Evolutionary conservation across 2,888 invertebrate species (phyloP).

Genomic region (Tanytarsus gracilentus): DNA sequence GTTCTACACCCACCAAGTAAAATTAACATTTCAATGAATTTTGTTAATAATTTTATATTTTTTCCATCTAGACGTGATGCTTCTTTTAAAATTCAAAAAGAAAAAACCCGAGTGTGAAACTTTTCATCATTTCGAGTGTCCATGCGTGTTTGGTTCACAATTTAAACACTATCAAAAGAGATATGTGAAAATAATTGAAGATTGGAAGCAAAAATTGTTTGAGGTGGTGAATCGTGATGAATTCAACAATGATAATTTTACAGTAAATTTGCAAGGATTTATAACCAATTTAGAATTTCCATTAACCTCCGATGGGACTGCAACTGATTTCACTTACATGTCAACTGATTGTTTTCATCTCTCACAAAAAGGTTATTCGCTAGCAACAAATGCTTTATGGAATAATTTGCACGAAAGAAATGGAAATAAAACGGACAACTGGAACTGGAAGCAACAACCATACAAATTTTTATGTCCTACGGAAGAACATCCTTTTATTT

Average conservation of each 20-base stretch:
- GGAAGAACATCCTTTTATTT: conserved; percentile 36
- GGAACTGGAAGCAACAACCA: conserved; percentile 38
- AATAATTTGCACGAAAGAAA: conserved; percentile 52
- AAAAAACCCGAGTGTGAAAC: conserved; percentile 42
- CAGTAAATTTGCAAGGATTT: conserved; percentile 48
- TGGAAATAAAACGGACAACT: conserved; percentile 43
- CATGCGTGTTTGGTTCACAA: conserved; percentile 47
- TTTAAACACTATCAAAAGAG: conserved; percentile 36
- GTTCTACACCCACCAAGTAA: conserved; percentile 47
- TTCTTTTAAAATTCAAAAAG: conserved; percentile 37
- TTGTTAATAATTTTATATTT: neutral
- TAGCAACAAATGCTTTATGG: conserved; percentile 51
- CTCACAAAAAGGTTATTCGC: conserved; percentile 33
- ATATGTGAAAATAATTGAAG: conserved; percentile 44
- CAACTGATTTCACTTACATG: conserved; percentile 46
- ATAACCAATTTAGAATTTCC: conserved; percentile 44
- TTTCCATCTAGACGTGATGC: neutral
- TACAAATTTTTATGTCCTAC: conserved; percentile 38
- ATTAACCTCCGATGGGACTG: conserved; percentile 38
- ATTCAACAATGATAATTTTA: conserved; percentile 37
- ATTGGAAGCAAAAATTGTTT: conserved; percentile 48
- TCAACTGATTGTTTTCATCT: conserved; percentile 54
- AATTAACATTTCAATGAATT: neutral
- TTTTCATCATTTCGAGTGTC: conserved; percentile 46
- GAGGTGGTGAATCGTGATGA: conserved; percentile 44